Evolutionary conservation across 2,113 vertebrate species (phyloP), one percentile per base, ranked within the genome.

Genomic region (Clarias batrachus): DNA sequence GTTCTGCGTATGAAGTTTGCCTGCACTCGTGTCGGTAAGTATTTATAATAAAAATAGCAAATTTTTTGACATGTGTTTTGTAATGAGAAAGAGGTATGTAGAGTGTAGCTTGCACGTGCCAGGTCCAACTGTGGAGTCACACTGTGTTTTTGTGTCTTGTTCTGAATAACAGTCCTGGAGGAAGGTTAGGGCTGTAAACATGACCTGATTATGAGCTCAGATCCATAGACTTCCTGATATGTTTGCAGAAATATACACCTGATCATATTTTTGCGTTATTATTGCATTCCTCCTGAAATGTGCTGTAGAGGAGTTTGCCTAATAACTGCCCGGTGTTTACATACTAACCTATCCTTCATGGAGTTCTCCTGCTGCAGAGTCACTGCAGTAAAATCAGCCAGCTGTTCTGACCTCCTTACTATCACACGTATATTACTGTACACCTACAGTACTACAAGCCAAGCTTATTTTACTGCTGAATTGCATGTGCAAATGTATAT

Each of bases 381-480:
- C 63, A 83, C 65, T 83, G 82, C 66, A 83, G 82, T 71, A 33
- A 21, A 16, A 82, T 27, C 82, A 23, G 10, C 9, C 57, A 23
- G 30, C 30, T 60, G 3, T 59, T 21, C n/a, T 60, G 37, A 11
- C 52, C 3, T 79, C 54, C 19, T 37, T 37, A 21, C 57, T 23
- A 23, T 37, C 21, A 71, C 66, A 83, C 1, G 23, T 1, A 66
- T 16, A 30, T 30, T 33, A 70, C 48, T 48, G 48, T 48, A 48
- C 48, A n/a, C 27, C n/a, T 13, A 52, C n/a, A n/a, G n/a, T n/a
- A n/a, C 41, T 27, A 23, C 8, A 30, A 19, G n/a, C 73, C 52
- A 37, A 27, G n/a, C 25, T 83, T 74, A 88, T 86, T 73, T 81
- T 86, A 85, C 79, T 54, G 17, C 30, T 33, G 48, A 8, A 8